Conservation (phyloP, 2,888 invertebrate genomes). For the Linnaemya tessellans region DNA sequence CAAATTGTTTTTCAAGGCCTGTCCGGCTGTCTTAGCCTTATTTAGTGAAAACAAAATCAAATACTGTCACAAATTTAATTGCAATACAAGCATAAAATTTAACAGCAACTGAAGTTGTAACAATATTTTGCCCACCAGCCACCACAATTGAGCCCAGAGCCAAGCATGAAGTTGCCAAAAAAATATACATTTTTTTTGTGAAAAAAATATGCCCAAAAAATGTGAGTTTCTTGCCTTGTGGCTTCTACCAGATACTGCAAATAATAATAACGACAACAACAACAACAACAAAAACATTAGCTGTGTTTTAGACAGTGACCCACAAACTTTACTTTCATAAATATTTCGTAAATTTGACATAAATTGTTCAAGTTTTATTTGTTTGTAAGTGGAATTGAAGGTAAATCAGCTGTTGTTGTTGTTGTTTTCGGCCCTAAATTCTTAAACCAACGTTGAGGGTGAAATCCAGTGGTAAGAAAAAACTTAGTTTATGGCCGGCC, state of each 20-base stretch:
- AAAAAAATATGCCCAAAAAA: background rate
- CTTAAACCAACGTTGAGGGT: background rate
- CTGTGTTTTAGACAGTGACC: background rate
- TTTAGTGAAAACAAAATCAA: background rate
- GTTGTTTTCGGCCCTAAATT: background rate
- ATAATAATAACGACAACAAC: background rate
- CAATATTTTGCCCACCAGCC: background rate
- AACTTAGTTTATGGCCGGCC: slow-evolving; percentile 2
- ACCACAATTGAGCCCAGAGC: background rate
- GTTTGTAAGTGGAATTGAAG: slow-evolving; percentile 20
- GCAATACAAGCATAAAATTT: background rate
- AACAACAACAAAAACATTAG: background rate
- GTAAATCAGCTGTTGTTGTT: slow-evolving; percentile 4
- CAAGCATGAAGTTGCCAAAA: slow-evolving; percentile 27
- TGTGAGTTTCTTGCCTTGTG: background rate
- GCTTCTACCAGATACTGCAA: background rate
- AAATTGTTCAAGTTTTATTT: slow-evolving; percentile 63
- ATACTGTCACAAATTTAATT: background rate
- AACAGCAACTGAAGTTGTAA: background rate
- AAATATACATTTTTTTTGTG: background rate
- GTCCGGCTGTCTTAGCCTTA: background rate
- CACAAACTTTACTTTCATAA: slow-evolving; percentile 11
- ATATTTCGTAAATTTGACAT: slow-evolving; percentile 10
- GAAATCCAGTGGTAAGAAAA: background rate
- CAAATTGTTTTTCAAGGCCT: too few relatives aligned